Evolutionary conservation across 1,140 invertebrate genomes (phyloP).

Genomic region (Psilanteris sp.): DNA sequence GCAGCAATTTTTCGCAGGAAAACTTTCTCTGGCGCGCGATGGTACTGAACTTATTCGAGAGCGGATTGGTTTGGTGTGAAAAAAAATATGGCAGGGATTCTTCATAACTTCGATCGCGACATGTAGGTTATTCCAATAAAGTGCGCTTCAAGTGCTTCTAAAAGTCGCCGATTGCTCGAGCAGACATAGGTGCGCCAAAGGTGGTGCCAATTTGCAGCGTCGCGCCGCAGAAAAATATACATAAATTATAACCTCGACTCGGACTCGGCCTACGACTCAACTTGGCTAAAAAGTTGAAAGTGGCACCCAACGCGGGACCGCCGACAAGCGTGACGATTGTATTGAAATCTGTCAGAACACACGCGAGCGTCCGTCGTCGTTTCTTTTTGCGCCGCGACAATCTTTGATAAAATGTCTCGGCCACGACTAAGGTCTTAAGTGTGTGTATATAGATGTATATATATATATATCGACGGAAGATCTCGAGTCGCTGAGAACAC

Average conservation of each 20-base stretch:
- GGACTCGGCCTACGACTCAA: constrained; percentile 9
- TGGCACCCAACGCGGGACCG: constrained; percentile 4
- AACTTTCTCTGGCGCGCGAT: constrained; percentile 1
- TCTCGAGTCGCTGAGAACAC: constrained; percentile 24
- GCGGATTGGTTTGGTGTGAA: constrained; percentile 18
- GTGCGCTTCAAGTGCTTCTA: constrained; percentile 72
- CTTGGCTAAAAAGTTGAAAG: constrained; percentile 9
- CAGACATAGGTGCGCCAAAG: constrained; percentile 46
- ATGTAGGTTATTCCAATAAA: constrained; percentile 76
- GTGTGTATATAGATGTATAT: no score
- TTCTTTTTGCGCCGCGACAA: constrained; percentile 7
- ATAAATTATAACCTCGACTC: constrained; percentile 33
- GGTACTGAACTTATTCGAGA: constrained; percentile 2
- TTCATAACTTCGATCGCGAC: constrained; percentile 62
- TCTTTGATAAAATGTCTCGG: constrained; percentile 21
- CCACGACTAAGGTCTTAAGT: no score
- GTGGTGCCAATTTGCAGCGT: constrained; percentile 28
- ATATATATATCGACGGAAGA: constrained; percentile 35
- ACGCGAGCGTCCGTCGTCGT: constrained; percentile 2
- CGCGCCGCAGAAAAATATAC: constrained; percentile 20
- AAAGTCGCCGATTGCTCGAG: constrained; percentile 66
- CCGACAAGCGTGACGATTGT: constrained; percentile 15
- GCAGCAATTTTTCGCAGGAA: constrained; percentile 1
- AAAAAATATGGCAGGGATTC: constrained; percentile 21
- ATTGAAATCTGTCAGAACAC: constrained; percentile 29